These are phyloP conservation scores for Melanostigma gelatinosum DNA, from an alignment of 2,113 vertebrate species.

Conservation along the genomic window DNA sequence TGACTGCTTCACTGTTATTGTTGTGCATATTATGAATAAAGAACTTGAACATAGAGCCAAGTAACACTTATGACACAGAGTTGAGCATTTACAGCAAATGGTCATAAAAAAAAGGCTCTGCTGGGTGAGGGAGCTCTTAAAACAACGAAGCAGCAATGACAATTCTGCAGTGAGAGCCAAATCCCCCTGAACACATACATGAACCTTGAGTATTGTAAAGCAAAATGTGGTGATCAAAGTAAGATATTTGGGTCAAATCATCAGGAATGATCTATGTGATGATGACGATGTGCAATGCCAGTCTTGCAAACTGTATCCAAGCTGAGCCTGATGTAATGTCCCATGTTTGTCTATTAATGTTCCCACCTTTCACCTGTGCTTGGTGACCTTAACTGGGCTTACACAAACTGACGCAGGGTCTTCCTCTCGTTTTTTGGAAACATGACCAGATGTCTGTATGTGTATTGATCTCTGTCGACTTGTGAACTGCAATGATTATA, in stretches of 20 bases:
- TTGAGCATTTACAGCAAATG: not conserved
- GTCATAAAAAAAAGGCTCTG: not conserved
- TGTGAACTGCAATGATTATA: not conserved
- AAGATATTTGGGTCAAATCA: not conserved
- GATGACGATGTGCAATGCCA: not conserved
- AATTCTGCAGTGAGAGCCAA: too few relatives aligned
- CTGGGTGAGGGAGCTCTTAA: too few relatives aligned
- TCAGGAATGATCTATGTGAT: constrained; percentile 1
- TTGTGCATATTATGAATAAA: not conserved
- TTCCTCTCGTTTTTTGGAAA: not conserved
- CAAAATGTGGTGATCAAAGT: not conserved
- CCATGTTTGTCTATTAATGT: not conserved
- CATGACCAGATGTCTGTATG: not conserved
- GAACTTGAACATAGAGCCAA: not conserved
- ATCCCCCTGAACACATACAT: too few relatives aligned
- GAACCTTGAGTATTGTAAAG: too few relatives aligned
- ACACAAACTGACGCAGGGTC: not conserved
- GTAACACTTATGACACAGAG: not conserved
- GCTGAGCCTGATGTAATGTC: not conserved
- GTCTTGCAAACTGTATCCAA: not conserved
- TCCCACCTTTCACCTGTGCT: not conserved
- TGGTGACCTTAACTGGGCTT: not conserved
- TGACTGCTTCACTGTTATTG: too few relatives aligned
- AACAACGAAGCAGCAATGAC: not conserved
- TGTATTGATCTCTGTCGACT: not conserved